A percentile compares a stretch with the other conserved stretches of the same genome.
Conservation (phyloP, 2,888 invertebrate species). For the Drosophila ezoana region DNA sequence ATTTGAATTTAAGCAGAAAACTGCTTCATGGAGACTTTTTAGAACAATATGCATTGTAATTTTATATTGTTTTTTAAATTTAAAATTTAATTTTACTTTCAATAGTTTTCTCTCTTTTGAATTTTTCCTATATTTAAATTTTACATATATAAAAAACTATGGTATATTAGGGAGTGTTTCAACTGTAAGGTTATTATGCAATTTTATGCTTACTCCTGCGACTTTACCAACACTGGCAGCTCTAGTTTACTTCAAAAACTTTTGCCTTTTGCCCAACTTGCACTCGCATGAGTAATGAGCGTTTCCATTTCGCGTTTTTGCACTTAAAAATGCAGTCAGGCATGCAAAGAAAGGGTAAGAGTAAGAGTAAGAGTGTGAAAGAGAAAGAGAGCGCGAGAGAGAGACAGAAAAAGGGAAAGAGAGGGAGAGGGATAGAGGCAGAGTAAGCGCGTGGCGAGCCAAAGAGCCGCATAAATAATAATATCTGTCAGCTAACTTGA, state of each 20-base stretch:
- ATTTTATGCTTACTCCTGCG: slow-evolving; percentile 8
- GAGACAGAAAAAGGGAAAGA: neutral
- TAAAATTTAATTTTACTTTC: neutral
- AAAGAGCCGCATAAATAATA: slow-evolving; percentile 73
- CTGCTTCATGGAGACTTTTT: no score
- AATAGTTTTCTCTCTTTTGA: neutral
- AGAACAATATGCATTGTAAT: neutral
- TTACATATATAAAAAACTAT: neutral
- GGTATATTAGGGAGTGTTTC: slow-evolving; percentile 4
- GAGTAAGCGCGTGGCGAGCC: slow-evolving; percentile 24
- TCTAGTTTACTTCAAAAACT: slow-evolving; percentile 50
- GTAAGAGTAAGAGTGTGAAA: neutral
- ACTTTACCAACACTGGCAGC: slow-evolving; percentile 21
- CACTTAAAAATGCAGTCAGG: slow-evolving; percentile 56
- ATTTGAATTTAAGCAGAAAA: neutral
- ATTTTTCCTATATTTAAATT: neutral
- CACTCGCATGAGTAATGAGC: slow-evolving; percentile 65
- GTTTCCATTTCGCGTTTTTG: slow-evolving; percentile 60
- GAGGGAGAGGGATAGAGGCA: neutral
- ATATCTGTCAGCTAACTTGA: slow-evolving; percentile 70
- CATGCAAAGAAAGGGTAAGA: slow-evolving; percentile 29
- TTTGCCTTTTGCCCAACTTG: slow-evolving; percentile 43
- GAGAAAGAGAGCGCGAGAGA: neutral
- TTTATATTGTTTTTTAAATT: no score
- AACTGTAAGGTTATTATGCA: slow-evolving; percentile 21